phyloP scores from a whole-genome alignment of 2,888 invertebrate species.

The Tromatobia lineatoria region DNA sequence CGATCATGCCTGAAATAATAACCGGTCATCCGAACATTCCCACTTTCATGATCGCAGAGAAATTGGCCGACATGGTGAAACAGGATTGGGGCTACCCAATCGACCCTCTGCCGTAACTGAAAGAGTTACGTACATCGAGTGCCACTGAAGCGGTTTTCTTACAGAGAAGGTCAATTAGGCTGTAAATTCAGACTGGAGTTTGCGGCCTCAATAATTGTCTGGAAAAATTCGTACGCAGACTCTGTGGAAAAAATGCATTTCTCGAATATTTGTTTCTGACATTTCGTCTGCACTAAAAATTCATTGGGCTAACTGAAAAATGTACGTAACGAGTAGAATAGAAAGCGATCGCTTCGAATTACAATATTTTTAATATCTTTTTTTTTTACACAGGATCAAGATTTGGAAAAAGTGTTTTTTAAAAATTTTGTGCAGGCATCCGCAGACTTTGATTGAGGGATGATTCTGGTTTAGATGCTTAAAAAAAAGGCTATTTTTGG shows the following conservation, averaged over 20 bases:
- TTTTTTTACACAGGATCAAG: too few species aligned
- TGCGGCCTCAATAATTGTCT: neutral
- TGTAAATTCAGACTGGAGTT: neutral
- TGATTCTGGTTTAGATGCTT: too few species aligned
- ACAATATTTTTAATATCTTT: neutral
- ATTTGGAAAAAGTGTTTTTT: too few species aligned
- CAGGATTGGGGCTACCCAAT: slow-evolving; percentile 84
- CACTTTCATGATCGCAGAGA: slow-evolving; percentile 90
- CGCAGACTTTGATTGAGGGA: neutral
- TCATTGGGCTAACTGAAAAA: neutral
- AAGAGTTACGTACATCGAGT: neutral
- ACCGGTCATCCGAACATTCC: slow-evolving; percentile 89
- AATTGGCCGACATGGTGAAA: slow-evolving; percentile 89
- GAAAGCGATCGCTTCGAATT: neutral
- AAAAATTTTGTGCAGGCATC: neutral
- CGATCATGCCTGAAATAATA: slow-evolving; percentile 88
- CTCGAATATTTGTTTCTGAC: neutral
- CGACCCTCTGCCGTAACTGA: slow-evolving; percentile 46
- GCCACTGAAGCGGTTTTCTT: neutral
- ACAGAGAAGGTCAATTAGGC: neutral
- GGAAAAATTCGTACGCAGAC: neutral
- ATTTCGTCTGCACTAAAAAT: neutral
- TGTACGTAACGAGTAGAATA: neutral
- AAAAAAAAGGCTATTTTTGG: too few species aligned
- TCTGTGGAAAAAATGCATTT: neutral